Percentiles rank a stretch among this genome's conserved stretches.
Conservation (phyloP, 1,140 invertebrate species). For the Drosophila lacertosa region DNA sequence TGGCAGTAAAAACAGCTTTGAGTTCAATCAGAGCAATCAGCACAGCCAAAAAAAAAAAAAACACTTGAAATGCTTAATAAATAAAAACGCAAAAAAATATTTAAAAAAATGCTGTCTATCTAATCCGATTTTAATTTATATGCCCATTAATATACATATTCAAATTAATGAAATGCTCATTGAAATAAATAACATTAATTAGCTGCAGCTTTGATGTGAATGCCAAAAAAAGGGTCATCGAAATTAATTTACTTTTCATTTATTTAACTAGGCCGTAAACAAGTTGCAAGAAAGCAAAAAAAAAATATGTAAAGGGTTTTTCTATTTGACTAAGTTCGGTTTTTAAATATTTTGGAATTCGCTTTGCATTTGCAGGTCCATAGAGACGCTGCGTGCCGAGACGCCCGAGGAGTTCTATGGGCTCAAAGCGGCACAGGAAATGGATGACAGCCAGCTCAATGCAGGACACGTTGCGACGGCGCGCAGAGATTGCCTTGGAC, state of each 20-base stretch:
- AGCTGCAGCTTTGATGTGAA: conserved; percentile 14
- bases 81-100: no score
- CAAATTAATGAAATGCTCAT: background rate
- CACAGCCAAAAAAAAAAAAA: no score
- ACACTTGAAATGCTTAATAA: no score
- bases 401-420: conserved; percentile 75
- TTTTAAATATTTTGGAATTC: background rate
- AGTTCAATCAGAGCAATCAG: no score
- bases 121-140: no score
- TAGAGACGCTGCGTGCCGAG: conserved; percentile 74
- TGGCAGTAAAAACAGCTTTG: no score
- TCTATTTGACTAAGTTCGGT: conserved; percentile 2
- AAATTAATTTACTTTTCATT: conserved; percentile 5
- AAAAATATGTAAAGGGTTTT: background rate
- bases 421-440: conserved; percentile 43
- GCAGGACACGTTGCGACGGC: conserved; percentile 34
- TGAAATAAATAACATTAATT: conserved; percentile 25
- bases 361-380: conserved; percentile 67
- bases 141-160: no score
- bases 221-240: conserved; percentile 15
- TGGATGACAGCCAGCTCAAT: conserved; percentile 69
- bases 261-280: conserved; percentile 17
- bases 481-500: conserved; percentile 19
- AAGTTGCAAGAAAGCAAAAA: conserved; percentile 13
- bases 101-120: no score